Percentiles rank a stretch among this genome's conserved stretches.
Conservation (phyloP, 2,888 invertebrate genomes). For the Hyalella azteca region DNA sequence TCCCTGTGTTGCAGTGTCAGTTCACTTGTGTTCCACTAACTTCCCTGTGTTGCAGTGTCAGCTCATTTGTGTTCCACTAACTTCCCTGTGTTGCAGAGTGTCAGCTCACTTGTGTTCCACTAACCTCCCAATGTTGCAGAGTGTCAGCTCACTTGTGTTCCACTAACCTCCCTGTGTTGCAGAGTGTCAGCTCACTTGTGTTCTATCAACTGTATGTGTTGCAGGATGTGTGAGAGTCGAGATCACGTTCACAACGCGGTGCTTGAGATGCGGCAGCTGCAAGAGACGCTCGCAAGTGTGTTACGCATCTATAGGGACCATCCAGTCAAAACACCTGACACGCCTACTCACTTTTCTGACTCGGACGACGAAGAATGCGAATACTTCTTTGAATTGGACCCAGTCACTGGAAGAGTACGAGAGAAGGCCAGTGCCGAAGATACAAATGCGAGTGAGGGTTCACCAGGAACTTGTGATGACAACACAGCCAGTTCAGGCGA, state of each 20-base stretch:
- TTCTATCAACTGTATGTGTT: constrained; percentile 42
- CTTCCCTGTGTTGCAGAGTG: too few species aligned
- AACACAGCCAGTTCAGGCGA: not conserved
- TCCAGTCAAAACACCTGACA: too few species aligned
- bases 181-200: too few species aligned
- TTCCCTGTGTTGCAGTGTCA: too few species aligned
- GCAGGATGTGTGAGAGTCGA: constrained; percentile 70
- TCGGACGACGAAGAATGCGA: not conserved
- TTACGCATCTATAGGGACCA: constrained; percentile 68
- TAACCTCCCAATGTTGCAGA: too few species aligned
- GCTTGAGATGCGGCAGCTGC: constrained; percentile 73
- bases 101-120: too few species aligned
- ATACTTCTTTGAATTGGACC: constrained; percentile 14
- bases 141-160: too few species aligned
- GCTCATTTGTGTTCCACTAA: too few species aligned
- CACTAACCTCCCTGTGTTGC: too few species aligned
- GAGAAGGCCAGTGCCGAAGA: not conserved
- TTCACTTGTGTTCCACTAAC: too few species aligned
- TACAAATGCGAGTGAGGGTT: not conserved
- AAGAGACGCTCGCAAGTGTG: constrained; percentile 75
- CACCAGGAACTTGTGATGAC: not conserved
- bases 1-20: too few species aligned
- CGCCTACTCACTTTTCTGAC: not conserved
- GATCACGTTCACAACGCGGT: constrained; percentile 71
- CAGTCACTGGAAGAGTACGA: not conserved